Evolutionary conservation across 2,888 invertebrate species (phyloP).

Genomic region (Allolobophora icterica): DNA sequence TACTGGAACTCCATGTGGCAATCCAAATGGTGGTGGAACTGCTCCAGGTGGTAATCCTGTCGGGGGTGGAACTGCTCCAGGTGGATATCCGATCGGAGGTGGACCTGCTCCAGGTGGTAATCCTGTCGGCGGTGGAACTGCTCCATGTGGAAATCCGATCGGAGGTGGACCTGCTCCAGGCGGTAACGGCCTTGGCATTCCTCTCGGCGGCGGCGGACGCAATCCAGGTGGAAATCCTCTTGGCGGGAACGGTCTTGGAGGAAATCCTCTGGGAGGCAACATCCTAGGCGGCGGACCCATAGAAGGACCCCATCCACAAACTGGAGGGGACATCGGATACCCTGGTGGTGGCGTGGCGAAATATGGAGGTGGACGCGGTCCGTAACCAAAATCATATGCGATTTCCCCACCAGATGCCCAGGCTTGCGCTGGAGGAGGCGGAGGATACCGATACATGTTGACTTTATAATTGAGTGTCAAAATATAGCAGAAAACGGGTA

Average conservation of each 20-base stretch:
- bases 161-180: neutral
- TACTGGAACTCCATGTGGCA: neutral
- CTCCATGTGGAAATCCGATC: neutral
- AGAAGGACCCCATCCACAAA: slow-evolving; percentile 7
- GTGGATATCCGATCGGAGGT: neutral
- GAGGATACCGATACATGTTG: neutral
- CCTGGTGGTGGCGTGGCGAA: neutral
- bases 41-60: slow-evolving; percentile 12
- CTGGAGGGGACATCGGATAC: slow-evolving; percentile 2
- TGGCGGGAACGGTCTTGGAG: slow-evolving; percentile 13
- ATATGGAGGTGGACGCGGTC: neutral
- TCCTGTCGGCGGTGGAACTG: neutral
- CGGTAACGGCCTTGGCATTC: neutral
- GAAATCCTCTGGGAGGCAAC: neutral
- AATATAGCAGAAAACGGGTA: neutral
- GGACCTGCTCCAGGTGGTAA: neutral
- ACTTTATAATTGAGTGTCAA: neutral
- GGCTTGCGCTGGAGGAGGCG: neutral
- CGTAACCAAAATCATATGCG: neutral
- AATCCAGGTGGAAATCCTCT: slow-evolving; percentile 10
- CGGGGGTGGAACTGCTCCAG: neutral
- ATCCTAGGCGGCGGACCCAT: neutral
- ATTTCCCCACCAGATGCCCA: neutral
- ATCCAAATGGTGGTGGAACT: neutral
- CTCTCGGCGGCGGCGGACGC: neutral